These are phyloP conservation scores for Ophiodon elongatus DNA, from an alignment of 2,113 vertebrate genomes.

Conservation along the genomic window DNA sequence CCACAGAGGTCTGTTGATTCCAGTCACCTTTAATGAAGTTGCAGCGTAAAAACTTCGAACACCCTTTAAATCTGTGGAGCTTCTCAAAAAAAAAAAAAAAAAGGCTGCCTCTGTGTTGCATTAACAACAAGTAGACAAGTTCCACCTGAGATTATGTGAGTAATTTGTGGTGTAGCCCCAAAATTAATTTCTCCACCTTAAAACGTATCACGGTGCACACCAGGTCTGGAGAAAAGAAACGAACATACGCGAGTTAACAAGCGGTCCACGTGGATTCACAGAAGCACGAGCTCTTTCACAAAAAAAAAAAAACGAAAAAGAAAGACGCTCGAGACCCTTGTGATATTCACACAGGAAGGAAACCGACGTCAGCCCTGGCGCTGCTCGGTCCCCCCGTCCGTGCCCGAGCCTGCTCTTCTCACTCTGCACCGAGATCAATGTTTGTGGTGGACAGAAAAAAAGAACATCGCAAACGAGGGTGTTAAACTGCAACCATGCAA, in stretches of 20 bases:
- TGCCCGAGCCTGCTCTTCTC: constrained; percentile 30
- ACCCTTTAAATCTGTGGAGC: constrained; percentile 3
- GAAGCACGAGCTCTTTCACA: constrained; percentile 26
- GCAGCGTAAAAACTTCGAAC: constrained; percentile 9
- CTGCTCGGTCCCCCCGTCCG: constrained; percentile 26
- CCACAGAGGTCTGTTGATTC: background rate
- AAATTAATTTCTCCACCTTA: background rate
- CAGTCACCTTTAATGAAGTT: background rate
- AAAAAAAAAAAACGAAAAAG: constrained; percentile 1
- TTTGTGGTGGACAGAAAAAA: constrained; percentile 54
- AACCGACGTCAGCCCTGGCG: constrained; percentile 29
- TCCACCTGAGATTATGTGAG: too few species aligned
- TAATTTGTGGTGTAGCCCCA: background rate
- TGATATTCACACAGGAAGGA: constrained; percentile 77
- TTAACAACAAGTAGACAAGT: too few species aligned
- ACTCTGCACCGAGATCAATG: background rate
- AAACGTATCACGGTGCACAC: background rate
- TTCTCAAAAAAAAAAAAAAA: too few species aligned
- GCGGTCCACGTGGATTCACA: background rate
- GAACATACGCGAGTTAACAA: background rate
- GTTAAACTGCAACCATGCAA: constrained; percentile 21
- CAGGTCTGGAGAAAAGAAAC: background rate
- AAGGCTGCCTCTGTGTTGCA: too few species aligned
- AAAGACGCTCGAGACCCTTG: constrained; percentile 61
- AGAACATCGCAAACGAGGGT: constrained; percentile 10